Percentiles rank a stretch among this genome's conserved stretches.
Conservation (phyloP, 2,113 vertebrate genomes). For the Ceyx melanurus region DNA sequence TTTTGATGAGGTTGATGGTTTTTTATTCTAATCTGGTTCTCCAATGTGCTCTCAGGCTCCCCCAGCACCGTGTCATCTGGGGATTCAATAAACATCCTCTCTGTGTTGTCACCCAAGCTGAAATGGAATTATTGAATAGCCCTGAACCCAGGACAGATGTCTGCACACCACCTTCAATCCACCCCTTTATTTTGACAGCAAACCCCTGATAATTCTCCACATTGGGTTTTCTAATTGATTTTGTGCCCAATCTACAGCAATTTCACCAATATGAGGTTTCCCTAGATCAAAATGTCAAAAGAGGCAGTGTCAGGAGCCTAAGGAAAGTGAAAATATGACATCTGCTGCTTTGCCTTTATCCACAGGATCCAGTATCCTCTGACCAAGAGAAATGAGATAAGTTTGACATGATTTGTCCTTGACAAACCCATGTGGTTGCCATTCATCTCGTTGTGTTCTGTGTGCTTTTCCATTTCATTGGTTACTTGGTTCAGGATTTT, state of each 20-base stretch:
- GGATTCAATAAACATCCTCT: background rate
- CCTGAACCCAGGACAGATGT: background rate
- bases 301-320: background rate
- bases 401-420: background rate
- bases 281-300: background rate
- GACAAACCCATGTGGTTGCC: background rate
- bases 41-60: background rate
- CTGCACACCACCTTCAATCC: background rate
- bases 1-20: background rate
- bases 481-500: background rate
- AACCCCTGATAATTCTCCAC: background rate
- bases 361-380: background rate
- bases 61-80: background rate
- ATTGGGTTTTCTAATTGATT: background rate
- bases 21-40: background rate
- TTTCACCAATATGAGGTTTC: background rate
- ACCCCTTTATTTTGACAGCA: background rate
- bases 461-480: background rate
- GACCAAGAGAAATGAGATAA: background rate
- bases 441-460: background rate
- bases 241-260: background rate
- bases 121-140: background rate
- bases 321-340: background rate
- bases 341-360: background rate
- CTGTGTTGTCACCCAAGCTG: background rate